These are phyloP conservation scores for Coryphaenoides rupestris DNA, from an alignment of 2,113 vertebrate species.

Conservation along the genomic window DNA sequence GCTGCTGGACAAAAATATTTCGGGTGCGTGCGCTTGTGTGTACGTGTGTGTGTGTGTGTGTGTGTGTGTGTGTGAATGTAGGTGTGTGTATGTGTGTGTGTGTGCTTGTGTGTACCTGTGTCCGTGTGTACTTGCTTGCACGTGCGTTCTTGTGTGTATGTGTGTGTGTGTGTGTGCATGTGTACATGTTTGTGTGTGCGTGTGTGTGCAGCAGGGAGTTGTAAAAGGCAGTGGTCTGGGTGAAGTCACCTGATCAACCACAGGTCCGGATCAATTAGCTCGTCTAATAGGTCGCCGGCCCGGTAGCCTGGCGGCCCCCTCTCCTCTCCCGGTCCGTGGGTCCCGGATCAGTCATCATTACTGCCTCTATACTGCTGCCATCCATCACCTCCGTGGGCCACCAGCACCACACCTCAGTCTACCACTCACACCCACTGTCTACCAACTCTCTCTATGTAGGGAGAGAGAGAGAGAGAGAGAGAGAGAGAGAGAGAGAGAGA, in stretches of 20 bases:
- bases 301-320: conserved; percentile 36
- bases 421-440: conserved; percentile 7
- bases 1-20: too few species aligned
- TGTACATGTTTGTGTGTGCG: conserved; percentile 9
- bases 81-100: neutral
- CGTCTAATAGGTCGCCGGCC: conserved; percentile 37
- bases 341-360: conserved; percentile 53
- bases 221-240: conserved; percentile 7
- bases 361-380: conserved; percentile 35
- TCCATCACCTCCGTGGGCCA: conserved; percentile 35
- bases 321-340: conserved; percentile 36
- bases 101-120: neutral
- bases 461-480: too few species aligned
- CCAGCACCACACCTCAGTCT: neutral
- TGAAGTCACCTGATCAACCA: conserved; percentile 23
- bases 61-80: too few species aligned
- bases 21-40: too few species aligned
- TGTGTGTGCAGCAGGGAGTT: neutral
- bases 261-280: conserved; percentile 56
- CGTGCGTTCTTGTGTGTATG: neutral
- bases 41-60: too few species aligned
- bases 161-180: neutral
- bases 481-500: neutral
- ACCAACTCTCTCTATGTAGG: conserved; percentile 10
- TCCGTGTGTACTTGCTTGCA: conserved; percentile 7